These are phyloP conservation scores for Drosophila suzukii DNA, from an alignment of 1,140 invertebrate species.

Conservation along the genomic window DNA sequence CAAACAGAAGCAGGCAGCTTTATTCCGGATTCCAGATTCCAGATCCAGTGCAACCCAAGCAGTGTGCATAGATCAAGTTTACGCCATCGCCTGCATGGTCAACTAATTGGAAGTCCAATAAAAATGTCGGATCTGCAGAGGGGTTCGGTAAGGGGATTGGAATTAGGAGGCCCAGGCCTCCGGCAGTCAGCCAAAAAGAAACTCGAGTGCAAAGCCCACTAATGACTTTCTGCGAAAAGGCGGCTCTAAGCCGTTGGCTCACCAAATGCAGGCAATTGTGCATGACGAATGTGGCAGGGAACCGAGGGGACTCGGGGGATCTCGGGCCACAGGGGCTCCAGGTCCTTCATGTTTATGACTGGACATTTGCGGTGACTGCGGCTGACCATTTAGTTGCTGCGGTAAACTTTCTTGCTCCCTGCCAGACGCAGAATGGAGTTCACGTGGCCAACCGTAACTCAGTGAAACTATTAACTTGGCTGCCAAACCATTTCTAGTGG, in stretches of 20 bases:
- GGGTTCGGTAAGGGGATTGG: not conserved
- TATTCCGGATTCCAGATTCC: not conserved
- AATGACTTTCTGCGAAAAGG: conserved; percentile 77
- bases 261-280: conserved; percentile 76
- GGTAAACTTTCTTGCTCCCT: conserved; percentile 67
- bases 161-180: conserved; percentile 1
- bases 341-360: conserved; percentile 68
- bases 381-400: conserved; percentile 57
- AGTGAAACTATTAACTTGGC: conserved; percentile 65
- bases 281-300: conserved; percentile 78
- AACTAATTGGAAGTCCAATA: conserved; percentile 83
- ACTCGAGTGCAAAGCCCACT: conserved; percentile 76
- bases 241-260: conserved; percentile 48
- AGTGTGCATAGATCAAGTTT: conserved; percentile 74
- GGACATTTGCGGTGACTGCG: conserved; percentile 78
- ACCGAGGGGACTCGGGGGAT: conserved; percentile 3
- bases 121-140: conserved; percentile 76
- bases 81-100: conserved; percentile 57
- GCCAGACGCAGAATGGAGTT: conserved; percentile 56
- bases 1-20: conserved; percentile 33
- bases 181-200: conserved; percentile 63
- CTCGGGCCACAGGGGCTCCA: not conserved
- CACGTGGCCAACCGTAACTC: conserved; percentile 64
- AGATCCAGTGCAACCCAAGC: conserved; percentile 21
- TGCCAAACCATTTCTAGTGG: conserved; percentile 17